These are phyloP conservation scores for Tenebrosternarchus preto DNA, from an alignment of 2,113 vertebrate species.

Conservation along the genomic window DNA sequence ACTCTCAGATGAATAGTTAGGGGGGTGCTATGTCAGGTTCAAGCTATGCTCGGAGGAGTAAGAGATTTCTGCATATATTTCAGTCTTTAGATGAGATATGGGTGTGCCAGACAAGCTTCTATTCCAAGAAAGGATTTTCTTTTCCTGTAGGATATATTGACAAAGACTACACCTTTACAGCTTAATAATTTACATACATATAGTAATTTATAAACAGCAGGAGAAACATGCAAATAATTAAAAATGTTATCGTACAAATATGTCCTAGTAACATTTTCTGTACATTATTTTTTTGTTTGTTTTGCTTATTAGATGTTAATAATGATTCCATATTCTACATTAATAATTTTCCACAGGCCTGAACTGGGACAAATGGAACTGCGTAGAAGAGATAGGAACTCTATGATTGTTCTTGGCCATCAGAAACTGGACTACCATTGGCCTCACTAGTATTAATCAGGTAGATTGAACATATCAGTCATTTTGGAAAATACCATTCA, in stretches of 20 bases:
- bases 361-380: constrained; percentile 69
- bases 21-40: constrained; percentile 54
- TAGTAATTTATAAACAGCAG: not conserved
- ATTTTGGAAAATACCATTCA: not conserved
- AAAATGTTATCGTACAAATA: not conserved
- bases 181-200: constrained; percentile 4
- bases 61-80: constrained; percentile 54
- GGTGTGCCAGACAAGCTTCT: constrained; percentile 51
- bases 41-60: constrained; percentile 63
- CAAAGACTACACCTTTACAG: not conserved
- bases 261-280: too few relatives aligned
- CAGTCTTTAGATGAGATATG: constrained; percentile 55
- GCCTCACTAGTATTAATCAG: constrained; percentile 61
- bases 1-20: constrained; percentile 47
- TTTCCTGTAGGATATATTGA: constrained; percentile 23
- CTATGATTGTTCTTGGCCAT: constrained; percentile 79
- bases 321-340: constrained; percentile 17
- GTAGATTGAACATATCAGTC: constrained; percentile 36
- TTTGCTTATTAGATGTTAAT: not conserved
- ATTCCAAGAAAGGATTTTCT: constrained; percentile 36
- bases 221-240: not conserved
- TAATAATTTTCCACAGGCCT: constrained; percentile 71
- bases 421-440: constrained; percentile 74
- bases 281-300: too few relatives aligned
- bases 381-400: constrained; percentile 78